phyloP scores from a whole-genome alignment of 2,797 vertebrate species.

The Ataeniobius toweri region DNA sequence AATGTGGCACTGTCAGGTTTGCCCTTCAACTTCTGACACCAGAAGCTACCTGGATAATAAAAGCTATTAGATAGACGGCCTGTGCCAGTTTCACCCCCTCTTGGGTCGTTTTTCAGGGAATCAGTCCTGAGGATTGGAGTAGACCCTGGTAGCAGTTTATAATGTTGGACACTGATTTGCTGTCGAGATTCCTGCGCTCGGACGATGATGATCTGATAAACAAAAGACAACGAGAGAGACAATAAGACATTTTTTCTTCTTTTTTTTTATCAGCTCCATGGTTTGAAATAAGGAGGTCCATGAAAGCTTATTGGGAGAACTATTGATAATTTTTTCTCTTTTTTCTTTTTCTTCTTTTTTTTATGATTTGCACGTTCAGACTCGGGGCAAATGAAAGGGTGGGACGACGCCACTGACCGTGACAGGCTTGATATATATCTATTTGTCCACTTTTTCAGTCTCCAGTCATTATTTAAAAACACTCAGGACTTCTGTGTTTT shows the following conservation, averaged over 20 bases:
- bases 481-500: not conserved
- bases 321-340: constrained; percentile 38
- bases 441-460: constrained; percentile 52
- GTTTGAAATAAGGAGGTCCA: constrained; percentile 45
- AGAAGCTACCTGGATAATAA: constrained; percentile 46
- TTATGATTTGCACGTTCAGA: constrained; percentile 55
- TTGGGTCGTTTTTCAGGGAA: constrained; percentile 21
- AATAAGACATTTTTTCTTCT: constrained; percentile 3
- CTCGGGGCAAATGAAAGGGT: constrained; percentile 64
- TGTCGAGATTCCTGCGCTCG: constrained; percentile 58
- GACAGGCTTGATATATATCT: constrained; percentile 59
- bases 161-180: constrained; percentile 58
- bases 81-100: constrained; percentile 9
- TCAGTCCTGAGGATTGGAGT: constrained; percentile 15
- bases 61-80: constrained; percentile 15
- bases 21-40: constrained; percentile 78
- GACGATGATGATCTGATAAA: constrained; percentile 37
- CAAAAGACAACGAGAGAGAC: constrained; percentile 40
- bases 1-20: constrained; percentile 9
- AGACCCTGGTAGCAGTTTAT: constrained; percentile 36
- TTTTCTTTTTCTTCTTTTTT: constrained; percentile 36
- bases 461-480: constrained; percentile 14
- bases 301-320: constrained; percentile 53
- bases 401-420: constrained; percentile 62
- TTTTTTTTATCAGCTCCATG: constrained; percentile 25